These are phyloP conservation scores for Standfussiana lucernea DNA, from an alignment of 2,888 invertebrate species.

Conservation along the genomic window DNA sequence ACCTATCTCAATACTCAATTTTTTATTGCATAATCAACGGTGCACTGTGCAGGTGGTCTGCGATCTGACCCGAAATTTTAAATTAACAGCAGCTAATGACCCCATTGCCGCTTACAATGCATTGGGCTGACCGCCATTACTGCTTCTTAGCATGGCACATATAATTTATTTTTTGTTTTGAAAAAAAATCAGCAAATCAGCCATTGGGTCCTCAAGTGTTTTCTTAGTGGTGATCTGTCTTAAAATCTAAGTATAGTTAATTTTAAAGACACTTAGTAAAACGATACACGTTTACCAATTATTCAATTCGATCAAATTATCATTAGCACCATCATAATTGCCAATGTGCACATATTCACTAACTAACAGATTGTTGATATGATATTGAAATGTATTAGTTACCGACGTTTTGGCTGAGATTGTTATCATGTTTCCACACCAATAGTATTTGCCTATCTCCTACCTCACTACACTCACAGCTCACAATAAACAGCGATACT, in stretches of 20 bases:
- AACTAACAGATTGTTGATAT: conserved; percentile 2
- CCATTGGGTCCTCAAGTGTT: not conserved
- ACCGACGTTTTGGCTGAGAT: not conserved
- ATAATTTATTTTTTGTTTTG: not conserved
- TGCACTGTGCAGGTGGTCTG: too few species aligned
- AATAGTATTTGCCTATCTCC: conserved; percentile 36
- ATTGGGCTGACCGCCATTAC: not conserved
- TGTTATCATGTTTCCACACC: conserved; percentile 50
- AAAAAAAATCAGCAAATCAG: not conserved
- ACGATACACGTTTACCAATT: not conserved
- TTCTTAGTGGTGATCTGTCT: not conserved
- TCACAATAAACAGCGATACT: conserved; percentile 8
- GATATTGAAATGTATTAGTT: conserved; percentile 8
- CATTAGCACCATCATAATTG: not conserved
- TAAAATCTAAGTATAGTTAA: too few species aligned
- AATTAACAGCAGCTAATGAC: not conserved
- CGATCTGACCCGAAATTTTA: too few species aligned
- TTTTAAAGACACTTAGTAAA: too few species aligned
- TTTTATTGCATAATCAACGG: too few species aligned
- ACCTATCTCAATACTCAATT: too few species aligned
- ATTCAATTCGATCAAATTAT: not conserved
- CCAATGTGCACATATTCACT: not conserved
- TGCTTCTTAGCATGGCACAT: not conserved
- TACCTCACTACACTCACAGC: conserved; percentile 2
- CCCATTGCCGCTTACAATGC: too few species aligned